Percentiles rank a stretch among this genome's conserved stretches.
Evolutionary conservation across 2,888 invertebrate genomes (phyloP).

Genomic region (Rhorus exstirpatorius): DNA sequence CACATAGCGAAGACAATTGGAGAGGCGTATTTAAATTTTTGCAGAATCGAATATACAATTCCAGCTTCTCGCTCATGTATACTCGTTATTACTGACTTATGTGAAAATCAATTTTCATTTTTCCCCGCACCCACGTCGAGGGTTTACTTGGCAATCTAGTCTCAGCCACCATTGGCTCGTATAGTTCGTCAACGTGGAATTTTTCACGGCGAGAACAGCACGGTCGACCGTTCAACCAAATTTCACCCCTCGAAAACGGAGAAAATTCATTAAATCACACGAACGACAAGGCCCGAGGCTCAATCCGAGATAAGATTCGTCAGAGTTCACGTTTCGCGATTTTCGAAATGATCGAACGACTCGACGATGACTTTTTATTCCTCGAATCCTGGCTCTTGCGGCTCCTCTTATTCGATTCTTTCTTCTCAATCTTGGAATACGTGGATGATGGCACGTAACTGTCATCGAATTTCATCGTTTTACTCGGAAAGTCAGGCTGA

Average conservation of each 20-base stretch:
- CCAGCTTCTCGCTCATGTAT: no score
- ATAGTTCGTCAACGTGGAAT: no score
- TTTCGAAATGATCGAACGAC: conserved; percentile 51
- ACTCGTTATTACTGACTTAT: no score
- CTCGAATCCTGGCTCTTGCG: conserved; percentile 42
- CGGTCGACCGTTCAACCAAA: not conserved
- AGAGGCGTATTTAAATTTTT: no score
- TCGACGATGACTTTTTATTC: conserved; percentile 49
- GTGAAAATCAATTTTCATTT: no score
- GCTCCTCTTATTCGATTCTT: conserved; percentile 47
- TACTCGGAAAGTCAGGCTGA: conserved; percentile 78
- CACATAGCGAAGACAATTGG: no score
- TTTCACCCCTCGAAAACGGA: not conserved
- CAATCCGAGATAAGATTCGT: conserved; percentile 52
- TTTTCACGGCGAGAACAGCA: not conserved
- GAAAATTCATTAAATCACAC: not conserved
- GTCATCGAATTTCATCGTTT: conserved; percentile 78
- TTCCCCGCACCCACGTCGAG: no score
- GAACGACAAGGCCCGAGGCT: conserved; percentile 1
- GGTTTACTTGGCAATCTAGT: no score
- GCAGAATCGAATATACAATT: no score
- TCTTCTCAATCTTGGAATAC: not conserved
- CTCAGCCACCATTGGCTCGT: no score
- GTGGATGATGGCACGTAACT: conserved; percentile 79
- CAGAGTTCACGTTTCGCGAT: conserved; percentile 62